These are phyloP conservation scores for Syndactyla subalaris DNA, from an alignment of 2,797 vertebrate species.

Conservation along the genomic window DNA sequence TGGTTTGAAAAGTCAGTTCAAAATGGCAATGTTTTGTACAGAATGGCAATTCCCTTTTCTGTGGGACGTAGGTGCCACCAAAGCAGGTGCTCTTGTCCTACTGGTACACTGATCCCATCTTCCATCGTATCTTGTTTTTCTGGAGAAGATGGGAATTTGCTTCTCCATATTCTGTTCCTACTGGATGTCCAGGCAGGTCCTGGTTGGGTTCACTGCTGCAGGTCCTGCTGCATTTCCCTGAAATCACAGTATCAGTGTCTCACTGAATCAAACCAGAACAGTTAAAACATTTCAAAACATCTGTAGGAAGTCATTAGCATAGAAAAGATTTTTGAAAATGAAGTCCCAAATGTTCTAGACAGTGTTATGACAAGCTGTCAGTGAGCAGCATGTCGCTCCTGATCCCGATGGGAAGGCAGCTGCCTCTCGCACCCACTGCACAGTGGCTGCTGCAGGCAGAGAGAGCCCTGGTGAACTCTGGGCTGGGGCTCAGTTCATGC, in stretches of 20 bases:
- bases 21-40: slow-evolving; percentile 8
- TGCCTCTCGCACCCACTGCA: background rate
- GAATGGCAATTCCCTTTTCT: slow-evolving; percentile 41
- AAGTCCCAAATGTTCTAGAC: background rate
- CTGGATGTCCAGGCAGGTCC: background rate
- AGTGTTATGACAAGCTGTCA: slow-evolving; percentile 21
- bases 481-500: accelerated
- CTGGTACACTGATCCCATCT: background rate
- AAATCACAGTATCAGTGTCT: background rate
- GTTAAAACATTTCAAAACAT: slow-evolving; percentile 35
- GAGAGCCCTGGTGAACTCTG: background rate
- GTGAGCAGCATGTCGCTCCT: background rate
- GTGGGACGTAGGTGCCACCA: background rate
- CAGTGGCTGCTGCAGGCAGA: background rate
- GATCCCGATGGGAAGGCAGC: background rate
- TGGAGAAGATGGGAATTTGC: background rate
- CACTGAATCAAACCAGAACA: background rate
- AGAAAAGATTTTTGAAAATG: background rate
- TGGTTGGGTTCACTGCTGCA: background rate
- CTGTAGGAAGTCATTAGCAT: slow-evolving; percentile 29
- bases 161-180: background rate
- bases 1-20: slow-evolving; percentile 41
- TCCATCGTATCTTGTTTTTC: accelerated
- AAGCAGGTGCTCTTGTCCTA: background rate
- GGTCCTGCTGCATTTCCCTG: background rate